These are phyloP conservation scores for Terrapene triunguis DNA, from an alignment of 2,113 vertebrate species.

Conservation along the genomic window DNA sequence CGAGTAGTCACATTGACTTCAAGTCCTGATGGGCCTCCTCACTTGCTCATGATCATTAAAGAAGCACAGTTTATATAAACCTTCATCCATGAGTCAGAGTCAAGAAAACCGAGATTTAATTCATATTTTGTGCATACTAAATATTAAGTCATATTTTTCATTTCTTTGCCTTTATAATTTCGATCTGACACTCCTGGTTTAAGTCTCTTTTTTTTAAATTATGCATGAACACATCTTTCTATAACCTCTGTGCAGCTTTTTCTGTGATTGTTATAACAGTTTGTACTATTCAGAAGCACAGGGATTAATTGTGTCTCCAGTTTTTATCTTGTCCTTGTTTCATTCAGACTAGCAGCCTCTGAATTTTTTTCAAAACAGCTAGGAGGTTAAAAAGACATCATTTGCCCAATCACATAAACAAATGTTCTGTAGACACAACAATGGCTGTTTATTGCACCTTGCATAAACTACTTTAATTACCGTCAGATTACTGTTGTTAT, in stretches of 20 bases:
- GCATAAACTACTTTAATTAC: slow-evolving; percentile 79
- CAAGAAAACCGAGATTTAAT: slow-evolving; percentile 21
- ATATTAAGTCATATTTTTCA: slow-evolving; percentile 46
- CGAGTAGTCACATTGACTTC: neutral
- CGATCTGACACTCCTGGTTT: neutral
- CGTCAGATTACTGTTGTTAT: slow-evolving; percentile 77
- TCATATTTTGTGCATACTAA: slow-evolving; percentile 37
- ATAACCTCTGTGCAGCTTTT: slow-evolving; percentile 73
- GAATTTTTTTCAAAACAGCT: slow-evolving; percentile 73
- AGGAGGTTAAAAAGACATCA: slow-evolving; percentile 73
- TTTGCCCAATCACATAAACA: slow-evolving; percentile 74
- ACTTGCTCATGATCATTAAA: slow-evolving; percentile 21
- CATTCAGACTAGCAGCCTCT: slow-evolving; percentile 73
- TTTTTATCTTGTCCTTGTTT: slow-evolving; percentile 83
- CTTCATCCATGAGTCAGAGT: slow-evolving; percentile 34
- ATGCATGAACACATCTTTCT: slow-evolving; percentile 59
- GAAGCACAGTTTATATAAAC: slow-evolving; percentile 49
- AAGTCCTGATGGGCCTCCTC: neutral
- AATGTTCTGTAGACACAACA: slow-evolving; percentile 78
- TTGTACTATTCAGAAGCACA: slow-evolving; percentile 63
- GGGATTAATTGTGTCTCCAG: slow-evolving; percentile 75
- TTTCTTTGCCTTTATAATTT: slow-evolving; percentile 52
- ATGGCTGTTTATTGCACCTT: slow-evolving; percentile 74
- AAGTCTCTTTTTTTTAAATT: neutral
- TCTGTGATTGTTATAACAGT: slow-evolving; percentile 61